Evolutionary conservation across 2,888 invertebrate genomes (phyloP), one percentile per base, ranked within the genome.

Genomic region (Coleophora flavipennella): DNA sequence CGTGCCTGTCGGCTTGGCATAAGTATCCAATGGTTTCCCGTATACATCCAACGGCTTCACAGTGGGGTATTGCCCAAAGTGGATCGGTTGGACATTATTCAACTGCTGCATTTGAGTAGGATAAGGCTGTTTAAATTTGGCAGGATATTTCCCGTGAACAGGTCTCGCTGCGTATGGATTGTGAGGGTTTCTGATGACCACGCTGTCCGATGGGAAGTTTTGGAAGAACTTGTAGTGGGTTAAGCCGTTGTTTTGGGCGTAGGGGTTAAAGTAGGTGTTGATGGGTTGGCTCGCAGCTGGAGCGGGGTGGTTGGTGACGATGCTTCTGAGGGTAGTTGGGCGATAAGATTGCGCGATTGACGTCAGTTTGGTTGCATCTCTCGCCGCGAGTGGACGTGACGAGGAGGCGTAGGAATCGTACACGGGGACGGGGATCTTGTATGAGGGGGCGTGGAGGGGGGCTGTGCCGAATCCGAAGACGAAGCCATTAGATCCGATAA

Each of bases 301-400:
- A 7, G 62, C 50, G 1, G 71, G 64, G 2, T 57, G 53, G 2
- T 68, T 62, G 2, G 67, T 51, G 8, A 68, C 62, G 1, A 77
- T 66, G 0, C 73, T 74, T 9, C 80, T 53, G 1, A 70, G 55
- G 2, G 84, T 83, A 1, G 85, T 84, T 0, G 84, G 83, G 2
- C 79, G 72, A 51, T 85, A 85, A 0, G 81, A 74, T 40, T 85
- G 85, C 1, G 85, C 81, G 28, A 84, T 76, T 1, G 85, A 75
- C 0, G 84, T 81, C 44, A 84, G 57, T 66, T 85, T 85, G 29
- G 64, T 61, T 10, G 68, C 65, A 50, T 85, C 85, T 46, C 81
- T 74, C 4, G 74, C 56, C 8, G 62, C 60, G 41, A 73, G 44
- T 4, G 85, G 84, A 37, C 83, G 74, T 36, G 74, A 61, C 0